Evolutionary conservation across 2,113 vertebrate species (phyloP), one percentile per base, ranked within the genome.

Genomic region (Equus przewalskii): DNA sequence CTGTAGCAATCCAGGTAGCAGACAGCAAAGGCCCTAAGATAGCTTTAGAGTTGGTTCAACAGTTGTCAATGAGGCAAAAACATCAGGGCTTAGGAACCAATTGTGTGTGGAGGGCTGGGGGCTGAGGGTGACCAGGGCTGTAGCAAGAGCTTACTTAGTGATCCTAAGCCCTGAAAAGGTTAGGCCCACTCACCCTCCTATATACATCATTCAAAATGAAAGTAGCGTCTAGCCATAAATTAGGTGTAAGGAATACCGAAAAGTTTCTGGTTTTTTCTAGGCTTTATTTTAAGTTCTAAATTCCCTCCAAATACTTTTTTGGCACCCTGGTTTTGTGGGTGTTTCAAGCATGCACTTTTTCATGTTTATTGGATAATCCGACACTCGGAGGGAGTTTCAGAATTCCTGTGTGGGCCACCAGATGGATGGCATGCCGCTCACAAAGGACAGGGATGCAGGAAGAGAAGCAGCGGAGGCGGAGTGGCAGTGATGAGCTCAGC

Each of bases 401-500:
- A 79, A 67, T 90, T 67, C 26, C 6, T 1, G 24, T 6, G 41
- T 21, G 62, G 67, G 21, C 94, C 85, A 24, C 72, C 51, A 89
- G 88, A 51, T 73, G 62, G 36, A 69, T 41, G 28, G 56, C 44
- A 30, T 11, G 26, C 22, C 24, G 49, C 64, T 83, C 51, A 30
- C 24, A 44, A 73, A 87, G 81, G 49, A 54, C 30, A 81, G 73
- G 26, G 21, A 58, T 1, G 18, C n/a, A 16, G 83, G 87, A 73
- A 82, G 49, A 56, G 89, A 15, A 26, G 30, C 28, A 13, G 22
- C 0, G 5, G 56, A 62, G 41, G 73, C 7, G 0, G 70, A 46
- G 58, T 5, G 36, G 36, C 21, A 16, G 3, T 41, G 92, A 69
- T 98, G 98, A 97, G 94, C 97, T 98, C 98, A 98, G 96, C 76